A percentile compares a stretch with the other conserved stretches of the same genome.
These are phyloP conservation scores for Drosophila diplacantha DNA, from an alignment of 2,888 invertebrate genomes.

Conservation along the genomic window DNA sequence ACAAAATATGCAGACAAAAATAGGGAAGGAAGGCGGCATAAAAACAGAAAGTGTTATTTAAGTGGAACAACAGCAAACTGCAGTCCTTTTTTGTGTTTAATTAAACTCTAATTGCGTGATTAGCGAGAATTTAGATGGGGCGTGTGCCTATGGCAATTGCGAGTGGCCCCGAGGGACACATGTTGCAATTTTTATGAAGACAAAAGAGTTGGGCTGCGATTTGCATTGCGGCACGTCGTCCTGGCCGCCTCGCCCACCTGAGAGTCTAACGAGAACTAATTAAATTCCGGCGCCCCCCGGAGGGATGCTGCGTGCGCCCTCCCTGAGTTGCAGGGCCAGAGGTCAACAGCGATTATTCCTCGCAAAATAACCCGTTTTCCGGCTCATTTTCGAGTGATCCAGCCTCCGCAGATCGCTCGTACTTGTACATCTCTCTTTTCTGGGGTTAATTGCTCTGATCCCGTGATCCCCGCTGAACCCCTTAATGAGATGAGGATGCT, in stretches of 20 bases:
- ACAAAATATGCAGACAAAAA: slow-evolving; percentile 2
- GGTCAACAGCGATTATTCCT: slow-evolving; percentile 50
- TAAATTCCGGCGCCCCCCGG: slow-evolving; percentile 49
- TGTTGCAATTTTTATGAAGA: slow-evolving; percentile 57
- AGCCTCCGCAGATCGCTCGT: slow-evolving; percentile 57
- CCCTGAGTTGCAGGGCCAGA: slow-evolving; percentile 19
- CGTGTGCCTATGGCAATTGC: slow-evolving; percentile 52
- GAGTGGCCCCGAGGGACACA: slow-evolving; percentile 35
- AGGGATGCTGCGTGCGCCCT: slow-evolving; percentile 28
- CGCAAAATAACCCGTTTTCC: slow-evolving; percentile 47
- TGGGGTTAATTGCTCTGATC: slow-evolving; percentile 56
- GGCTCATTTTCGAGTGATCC: slow-evolving; percentile 30
- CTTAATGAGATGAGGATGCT: slow-evolving; percentile 46
- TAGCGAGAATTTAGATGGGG: slow-evolving; percentile 53
- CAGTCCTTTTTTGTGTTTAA: slow-evolving; percentile 20
- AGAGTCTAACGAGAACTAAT: slow-evolving; percentile 43
- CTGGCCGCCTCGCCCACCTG: slow-evolving; percentile 11
- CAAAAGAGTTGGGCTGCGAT: slow-evolving; percentile 50
- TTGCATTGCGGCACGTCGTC: slow-evolving; percentile 54
- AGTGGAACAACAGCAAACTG: neutral
- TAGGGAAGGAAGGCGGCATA: neutral
- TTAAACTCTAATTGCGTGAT: slow-evolving; percentile 37
- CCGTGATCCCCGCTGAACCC: slow-evolving; percentile 12
- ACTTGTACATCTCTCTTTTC: too few relatives aligned
- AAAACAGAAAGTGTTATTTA: slow-evolving; percentile 3